Percentiles rank a stretch among this genome's conserved stretches.
Evolutionary conservation across 2,113 vertebrate genomes (phyloP).

Genomic region (Notarius lentiginosus): DNA sequence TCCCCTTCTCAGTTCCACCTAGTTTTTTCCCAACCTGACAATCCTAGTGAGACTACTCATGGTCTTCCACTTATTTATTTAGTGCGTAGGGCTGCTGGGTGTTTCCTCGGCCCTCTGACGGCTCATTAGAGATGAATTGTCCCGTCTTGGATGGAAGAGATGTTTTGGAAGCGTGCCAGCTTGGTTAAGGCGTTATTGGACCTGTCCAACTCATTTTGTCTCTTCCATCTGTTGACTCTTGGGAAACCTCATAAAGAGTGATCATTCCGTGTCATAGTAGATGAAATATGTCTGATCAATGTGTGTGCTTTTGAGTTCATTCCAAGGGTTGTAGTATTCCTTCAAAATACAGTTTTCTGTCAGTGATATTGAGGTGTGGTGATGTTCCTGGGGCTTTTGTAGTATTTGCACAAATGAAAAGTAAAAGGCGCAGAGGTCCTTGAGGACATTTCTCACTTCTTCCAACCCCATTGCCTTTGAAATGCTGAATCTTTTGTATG

Average conservation of each 20-base stretch:
- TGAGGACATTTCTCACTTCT: background rate
- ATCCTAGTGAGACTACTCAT: constrained; percentile 15
- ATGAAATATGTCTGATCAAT: constrained; percentile 26
- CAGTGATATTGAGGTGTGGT: background rate
- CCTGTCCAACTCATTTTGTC: constrained; percentile 72
- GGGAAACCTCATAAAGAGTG: constrained; percentile 49
- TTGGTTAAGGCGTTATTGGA: constrained; percentile 66
- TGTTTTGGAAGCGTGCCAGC: constrained; percentile 64
- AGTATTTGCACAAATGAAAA: background rate
- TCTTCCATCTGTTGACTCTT: constrained; percentile 68
- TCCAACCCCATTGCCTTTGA: background rate
- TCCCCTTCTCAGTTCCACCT: constrained; percentile 5
- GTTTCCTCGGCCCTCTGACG: constrained; percentile 58
- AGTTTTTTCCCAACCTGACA: constrained; percentile 16
- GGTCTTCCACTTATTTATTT: constrained; percentile 17
- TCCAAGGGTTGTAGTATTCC: background rate
- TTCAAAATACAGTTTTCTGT: background rate
- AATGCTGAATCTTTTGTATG: background rate
- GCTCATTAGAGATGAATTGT: constrained; percentile 60
- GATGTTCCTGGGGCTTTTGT: background rate
- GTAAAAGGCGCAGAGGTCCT: background rate
- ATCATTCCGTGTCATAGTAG: constrained; percentile 63
- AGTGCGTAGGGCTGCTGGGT: constrained; percentile 28
- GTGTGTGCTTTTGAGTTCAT: constrained; percentile 21
- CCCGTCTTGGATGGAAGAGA: constrained; percentile 51